Conservation (phyloP, 1,140 invertebrate species). For the Eubasilissa regina region DNA sequence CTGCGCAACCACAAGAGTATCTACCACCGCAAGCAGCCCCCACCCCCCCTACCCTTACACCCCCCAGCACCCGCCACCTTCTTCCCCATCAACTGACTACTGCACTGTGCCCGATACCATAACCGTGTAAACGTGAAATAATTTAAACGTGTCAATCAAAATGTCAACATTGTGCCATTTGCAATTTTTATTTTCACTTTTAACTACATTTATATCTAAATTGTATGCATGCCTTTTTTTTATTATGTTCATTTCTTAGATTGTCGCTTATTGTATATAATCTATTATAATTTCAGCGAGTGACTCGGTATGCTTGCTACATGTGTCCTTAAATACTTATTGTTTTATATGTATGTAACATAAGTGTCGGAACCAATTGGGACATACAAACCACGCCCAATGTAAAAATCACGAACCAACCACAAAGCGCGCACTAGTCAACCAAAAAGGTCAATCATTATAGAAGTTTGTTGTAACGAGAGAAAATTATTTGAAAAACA, state of each 20-base stretch:
- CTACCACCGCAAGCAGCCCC: conserved; percentile 83
- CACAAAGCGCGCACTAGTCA: conserved; percentile 57
- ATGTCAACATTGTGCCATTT: too few relatives aligned
- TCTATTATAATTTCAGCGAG: conserved; percentile 57
- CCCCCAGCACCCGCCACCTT: conserved; percentile 66
- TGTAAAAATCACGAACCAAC: conserved; percentile 55
- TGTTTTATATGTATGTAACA: conserved; percentile 43
- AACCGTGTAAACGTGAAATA: too few relatives aligned
- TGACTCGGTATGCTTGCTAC: conserved; percentile 49
- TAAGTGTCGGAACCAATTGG: conserved; percentile 71
- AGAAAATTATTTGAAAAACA: conserved; percentile 56
- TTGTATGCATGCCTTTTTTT: conserved; percentile 50
- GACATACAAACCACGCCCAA: conserved; percentile 63
- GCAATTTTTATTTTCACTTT: too few relatives aligned
- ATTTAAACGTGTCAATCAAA: too few relatives aligned
- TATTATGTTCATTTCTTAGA: conserved; percentile 41
- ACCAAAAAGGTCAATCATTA: conserved; percentile 17
- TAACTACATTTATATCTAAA: too few relatives aligned
- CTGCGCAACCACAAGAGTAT: conserved; percentile 91
- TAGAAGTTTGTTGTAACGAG: conserved; percentile 26
- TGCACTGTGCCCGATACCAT: too few relatives aligned
- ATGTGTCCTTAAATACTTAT: conserved; percentile 35
- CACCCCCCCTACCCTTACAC: conserved; percentile 61
- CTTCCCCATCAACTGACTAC: conserved; percentile 71
- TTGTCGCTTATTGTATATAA: conserved; percentile 52